Conservation (phyloP, 1,140 invertebrate species). For the Sminthurides bifidus region DNA sequence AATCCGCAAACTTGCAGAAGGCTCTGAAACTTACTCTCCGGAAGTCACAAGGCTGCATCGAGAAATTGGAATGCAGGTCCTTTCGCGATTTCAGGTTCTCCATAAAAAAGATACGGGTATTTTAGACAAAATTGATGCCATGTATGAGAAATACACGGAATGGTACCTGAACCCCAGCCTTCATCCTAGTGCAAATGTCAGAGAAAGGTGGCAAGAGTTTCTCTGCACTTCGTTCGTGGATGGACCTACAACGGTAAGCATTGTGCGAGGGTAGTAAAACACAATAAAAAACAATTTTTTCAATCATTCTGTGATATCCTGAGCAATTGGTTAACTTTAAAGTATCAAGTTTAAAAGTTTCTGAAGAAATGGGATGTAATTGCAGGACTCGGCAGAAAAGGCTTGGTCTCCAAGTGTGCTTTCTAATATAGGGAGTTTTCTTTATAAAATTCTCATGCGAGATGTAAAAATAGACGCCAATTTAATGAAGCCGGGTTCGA, state of each 20-base stretch:
- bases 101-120: constrained; percentile 50
- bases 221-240: too few relatives aligned
- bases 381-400: constrained; percentile 42
- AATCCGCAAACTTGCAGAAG: constrained; percentile 52
- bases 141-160: constrained; percentile 57
- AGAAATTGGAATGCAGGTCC: constrained; percentile 57
- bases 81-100: constrained; percentile 51
- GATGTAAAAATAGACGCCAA: constrained; percentile 71
- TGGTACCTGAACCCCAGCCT: constrained; percentile 46
- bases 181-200: constrained; percentile 41
- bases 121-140: constrained; percentile 50
- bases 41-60: constrained; percentile 49
- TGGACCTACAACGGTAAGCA: too few relatives aligned
- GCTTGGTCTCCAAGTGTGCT: constrained; percentile 53
- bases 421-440: constrained; percentile 59
- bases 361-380: constrained; percentile 16
- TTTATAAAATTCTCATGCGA: constrained; percentile 74
- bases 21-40: constrained; percentile 67
- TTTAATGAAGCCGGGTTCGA: constrained; percentile 44
- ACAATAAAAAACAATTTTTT: too few relatives aligned
- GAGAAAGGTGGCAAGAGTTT: constrained; percentile 60
- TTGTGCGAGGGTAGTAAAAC: too few relatives aligned
- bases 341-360: too few relatives aligned
- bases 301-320: too few relatives aligned
- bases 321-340: too few relatives aligned